Base-by-base conservation (phyloP, 1,140 invertebrate genomes). In the Hycleus phaleratus region DNA sequence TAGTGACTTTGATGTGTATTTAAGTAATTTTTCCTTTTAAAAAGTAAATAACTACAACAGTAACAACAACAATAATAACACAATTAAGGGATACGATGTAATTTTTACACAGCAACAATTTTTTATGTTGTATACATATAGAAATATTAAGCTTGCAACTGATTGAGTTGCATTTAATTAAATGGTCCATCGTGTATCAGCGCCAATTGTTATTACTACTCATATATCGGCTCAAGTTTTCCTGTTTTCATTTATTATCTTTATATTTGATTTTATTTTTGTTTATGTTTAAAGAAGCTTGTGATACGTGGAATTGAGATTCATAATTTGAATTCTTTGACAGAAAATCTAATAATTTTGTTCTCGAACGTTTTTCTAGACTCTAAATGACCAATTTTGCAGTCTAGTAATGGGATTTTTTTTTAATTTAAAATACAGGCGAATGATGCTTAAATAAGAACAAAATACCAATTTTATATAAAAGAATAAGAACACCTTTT, bases 261-360 rank as follows among this genome's bases (percentile, higher is more conserved):
- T 48, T 43, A n/a, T 18, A 32, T 24, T 45, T 10, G 26, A 26
- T 49, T 49, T 26, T 7, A 49, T 38, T 38, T 49, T 3, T n/a
- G 7, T 47, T 47, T 56, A 46, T 55, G 10, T 46, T 3, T 42
- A 48, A 10, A 47, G 32, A 55, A 55, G 64, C 67, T 69, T 69
- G 67, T 69, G 67, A 69, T 69, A 69, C 48, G 50, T 61, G 67
- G 65, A 66, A 68, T 68, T 68, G 66, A 68, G 18, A 53, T 53
- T 49, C 49, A 63, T 55, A 61, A 56, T 26, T 53, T 53, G 40
- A 46, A 44, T 53, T 53, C 51, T 45, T 45, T 44, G 24, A 47
- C 44, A 53, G 26, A 45, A 44, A 45, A 53, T 53, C 44, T 51
- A 51, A 51, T 44, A 45, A 45, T 45, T 26, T 45, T 44, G 45